A percentile compares a stretch with the other conserved stretches of the same genome.
phyloP scores from a whole-genome alignment of 2,797 vertebrate genomes.

The Champsocephalus gunnari region DNA sequence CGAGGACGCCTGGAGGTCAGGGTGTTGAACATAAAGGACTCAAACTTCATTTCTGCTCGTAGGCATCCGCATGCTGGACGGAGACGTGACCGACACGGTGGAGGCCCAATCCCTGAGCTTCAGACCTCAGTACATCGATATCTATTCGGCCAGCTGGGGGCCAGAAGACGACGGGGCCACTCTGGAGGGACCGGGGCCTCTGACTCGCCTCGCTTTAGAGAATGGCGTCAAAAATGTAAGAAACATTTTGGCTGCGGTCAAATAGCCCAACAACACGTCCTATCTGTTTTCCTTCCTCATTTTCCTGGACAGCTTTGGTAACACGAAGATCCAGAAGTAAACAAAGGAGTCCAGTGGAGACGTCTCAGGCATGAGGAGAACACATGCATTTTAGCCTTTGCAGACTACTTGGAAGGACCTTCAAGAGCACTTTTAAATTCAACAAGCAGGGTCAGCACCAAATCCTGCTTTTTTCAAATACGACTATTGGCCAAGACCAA shows the following conservation, averaged over 20 bases:
- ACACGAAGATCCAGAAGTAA: too few relatives aligned
- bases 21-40: neutral
- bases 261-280: too few relatives aligned
- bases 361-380: too few relatives aligned
- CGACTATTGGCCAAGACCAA: too few relatives aligned
- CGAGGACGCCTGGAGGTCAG: conserved; percentile 51
- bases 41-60: conserved; percentile 11
- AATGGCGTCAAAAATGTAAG: conserved; percentile 85
- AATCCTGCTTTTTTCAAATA: too few relatives aligned
- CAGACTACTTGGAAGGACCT: too few relatives aligned
- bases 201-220: conserved; percentile 91
- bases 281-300: too few relatives aligned
- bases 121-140: conserved; percentile 92
- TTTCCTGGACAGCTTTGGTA: too few relatives aligned
- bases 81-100: conserved; percentile 94
- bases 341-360: too few relatives aligned
- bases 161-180: conserved; percentile 95
- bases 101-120: conserved; percentile 95
- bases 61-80: conserved; percentile 96
- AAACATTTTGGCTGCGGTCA: neutral
- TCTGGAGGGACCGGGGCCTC: conserved; percentile 93
- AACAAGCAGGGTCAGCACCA: too few relatives aligned
- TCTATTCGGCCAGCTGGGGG: conserved; percentile 96
- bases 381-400: too few relatives aligned
- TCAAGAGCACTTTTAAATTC: too few relatives aligned